These are phyloP conservation scores for Podabrus alpinus DNA, from an alignment of 2,888 invertebrate genomes.

Conservation along the genomic window DNA sequence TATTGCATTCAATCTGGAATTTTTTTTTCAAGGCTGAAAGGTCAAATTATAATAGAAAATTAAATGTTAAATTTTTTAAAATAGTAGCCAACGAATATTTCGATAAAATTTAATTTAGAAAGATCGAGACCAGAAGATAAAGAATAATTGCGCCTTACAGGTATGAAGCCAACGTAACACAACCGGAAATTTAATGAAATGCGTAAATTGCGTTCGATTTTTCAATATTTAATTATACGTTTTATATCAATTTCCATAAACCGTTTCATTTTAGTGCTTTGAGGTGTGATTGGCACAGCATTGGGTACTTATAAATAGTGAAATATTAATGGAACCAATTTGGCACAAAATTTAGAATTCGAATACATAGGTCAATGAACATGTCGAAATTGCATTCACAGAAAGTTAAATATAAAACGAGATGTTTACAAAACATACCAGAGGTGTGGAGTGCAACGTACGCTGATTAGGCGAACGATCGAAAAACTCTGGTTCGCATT, in stretches of 20 bases:
- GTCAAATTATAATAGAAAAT: not conserved
- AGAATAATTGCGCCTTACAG: not conserved
- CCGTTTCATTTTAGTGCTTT: not conserved
- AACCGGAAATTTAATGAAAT: not conserved
- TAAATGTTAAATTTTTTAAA: no score
- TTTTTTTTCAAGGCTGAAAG: not conserved
- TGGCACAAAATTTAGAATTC: not conserved
- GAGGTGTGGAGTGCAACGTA: not conserved
- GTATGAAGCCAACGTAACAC: not conserved
- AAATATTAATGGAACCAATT: not conserved
- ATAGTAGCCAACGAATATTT: not conserved
- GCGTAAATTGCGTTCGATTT: not conserved
- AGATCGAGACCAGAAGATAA: not conserved
- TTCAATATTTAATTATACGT: not conserved
- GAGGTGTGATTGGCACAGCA: not conserved
- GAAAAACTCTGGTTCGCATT: not conserved
- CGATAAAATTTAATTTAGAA: not conserved
- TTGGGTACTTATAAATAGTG: not conserved
- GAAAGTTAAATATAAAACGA: not conserved
- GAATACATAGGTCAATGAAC: not conserved
- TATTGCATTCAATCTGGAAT: not conserved
- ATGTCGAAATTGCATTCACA: not conserved
- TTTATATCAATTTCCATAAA: not conserved
- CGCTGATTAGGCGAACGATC: not conserved
- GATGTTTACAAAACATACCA: not conserved